Conservation (phyloP, 2,888 invertebrate genomes). For the Mythimna impura region DNA sequence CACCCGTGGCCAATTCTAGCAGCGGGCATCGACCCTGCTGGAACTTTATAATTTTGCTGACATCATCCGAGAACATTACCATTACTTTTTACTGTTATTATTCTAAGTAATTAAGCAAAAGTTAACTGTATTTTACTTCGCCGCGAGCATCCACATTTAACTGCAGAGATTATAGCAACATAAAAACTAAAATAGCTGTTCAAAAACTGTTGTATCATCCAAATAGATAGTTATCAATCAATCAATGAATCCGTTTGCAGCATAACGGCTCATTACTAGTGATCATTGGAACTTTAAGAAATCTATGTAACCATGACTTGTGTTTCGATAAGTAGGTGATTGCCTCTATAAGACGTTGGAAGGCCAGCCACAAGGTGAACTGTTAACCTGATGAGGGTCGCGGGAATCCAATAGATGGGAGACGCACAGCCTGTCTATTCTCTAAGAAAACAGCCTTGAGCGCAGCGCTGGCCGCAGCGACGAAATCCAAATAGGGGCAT, state of each 20-base stretch:
- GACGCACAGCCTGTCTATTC: too few species aligned
- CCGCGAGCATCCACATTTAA: background rate
- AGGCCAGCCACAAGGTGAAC: too few species aligned
- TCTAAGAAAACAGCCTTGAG: too few species aligned
- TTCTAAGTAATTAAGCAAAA: background rate
- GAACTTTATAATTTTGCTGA: too few species aligned
- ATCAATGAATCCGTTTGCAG: slow-evolving; percentile 18
- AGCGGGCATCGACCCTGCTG: too few species aligned
- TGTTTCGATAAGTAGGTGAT: background rate
- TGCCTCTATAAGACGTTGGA: too few species aligned
- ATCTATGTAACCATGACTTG: slow-evolving; percentile 16
- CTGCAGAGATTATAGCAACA: background rate
- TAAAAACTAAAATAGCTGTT: background rate
- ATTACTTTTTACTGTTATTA: background rate
- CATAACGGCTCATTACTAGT: slow-evolving; percentile 34
- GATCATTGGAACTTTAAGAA: slow-evolving; percentile 8
- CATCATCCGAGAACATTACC: too few species aligned
- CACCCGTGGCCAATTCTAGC: too few species aligned
- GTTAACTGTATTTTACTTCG: background rate
- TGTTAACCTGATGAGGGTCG: too few species aligned
- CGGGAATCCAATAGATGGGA: too few species aligned
- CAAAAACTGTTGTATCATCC: slow-evolving; percentile 16
- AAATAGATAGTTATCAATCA: slow-evolving; percentile 19
- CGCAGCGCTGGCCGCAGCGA: too few species aligned
- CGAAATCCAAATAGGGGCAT: too few species aligned